Evolutionary conservation across 2,888 invertebrate species (phyloP).

Genomic region (Standfussiana lucernea): DNA sequence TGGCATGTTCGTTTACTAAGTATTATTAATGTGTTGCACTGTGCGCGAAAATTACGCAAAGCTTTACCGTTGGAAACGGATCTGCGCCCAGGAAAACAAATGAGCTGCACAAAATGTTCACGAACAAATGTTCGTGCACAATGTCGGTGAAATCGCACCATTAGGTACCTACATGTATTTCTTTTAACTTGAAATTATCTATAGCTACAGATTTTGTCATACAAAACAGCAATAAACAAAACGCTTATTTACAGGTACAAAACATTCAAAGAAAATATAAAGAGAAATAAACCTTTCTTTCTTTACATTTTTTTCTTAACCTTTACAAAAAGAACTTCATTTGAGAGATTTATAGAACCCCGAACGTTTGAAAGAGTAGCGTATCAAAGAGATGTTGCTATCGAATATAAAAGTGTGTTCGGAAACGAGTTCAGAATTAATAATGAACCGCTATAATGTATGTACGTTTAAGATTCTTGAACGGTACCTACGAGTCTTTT

Average conservation of each 20-base stretch:
- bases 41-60: neutral
- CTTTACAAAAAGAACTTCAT: constrained; percentile 34
- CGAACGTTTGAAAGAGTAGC: constrained; percentile 36
- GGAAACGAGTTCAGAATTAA: constrained; percentile 47
- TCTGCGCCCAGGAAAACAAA: neutral
- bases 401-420: constrained; percentile 38
- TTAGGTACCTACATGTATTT: neutral
- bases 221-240: neutral
- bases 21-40: neutral
- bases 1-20: too few relatives aligned
- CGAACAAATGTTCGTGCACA: neutral
- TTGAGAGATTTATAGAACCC: constrained; percentile 19
- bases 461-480: constrained; percentile 29
- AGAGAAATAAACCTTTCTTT: neutral
- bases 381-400: constrained; percentile 40
- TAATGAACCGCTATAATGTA: constrained; percentile 40
- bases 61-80: neutral
- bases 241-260: neutral
- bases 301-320: neutral
- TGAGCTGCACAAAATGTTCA: too few relatives aligned
- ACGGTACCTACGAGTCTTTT: constrained; percentile 18
- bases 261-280: neutral
- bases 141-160: neutral
- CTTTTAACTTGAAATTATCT: neutral
- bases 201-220: neutral